Evolutionary conservation across 2,888 invertebrate species (phyloP), one percentile per base, ranked within the genome.

Genomic region (Zygaena filipendulae): DNA sequence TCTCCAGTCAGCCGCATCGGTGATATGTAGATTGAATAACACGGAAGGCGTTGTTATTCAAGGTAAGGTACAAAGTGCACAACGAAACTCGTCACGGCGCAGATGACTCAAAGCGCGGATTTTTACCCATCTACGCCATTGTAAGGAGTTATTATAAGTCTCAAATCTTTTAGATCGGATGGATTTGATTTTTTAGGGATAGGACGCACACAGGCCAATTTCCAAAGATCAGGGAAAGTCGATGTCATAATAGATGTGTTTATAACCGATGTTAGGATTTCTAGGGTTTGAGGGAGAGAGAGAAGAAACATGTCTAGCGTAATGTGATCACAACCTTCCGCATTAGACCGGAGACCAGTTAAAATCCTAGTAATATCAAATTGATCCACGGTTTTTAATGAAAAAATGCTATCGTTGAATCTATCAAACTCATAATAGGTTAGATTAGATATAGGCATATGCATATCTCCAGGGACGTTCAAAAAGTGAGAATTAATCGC

Each of bases 401-500:
- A 19, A 9, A 25, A 23, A 3, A 11, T 11, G 1, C n/a, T n/a
- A 9, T 4, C 3, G 11, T 10, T 10, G 6, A 19, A 6, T 13
- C 13, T 8, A 10, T 22, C 25, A 18, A n/a, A 23, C 16, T 28
- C 22, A 18, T 9, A 29, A 8, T 11, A 29, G 3, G 23, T 29
- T 5, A 24, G 7, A 6, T 23, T 11, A 3, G 21, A 13, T 3
- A 27, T 27, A 6, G 2, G 7, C 3, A 27, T 14, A 4, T 11
- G 2, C 1, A 9, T 8, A 3, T 14, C 4, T 2, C 28, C 28
- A 2, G 23, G 28, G 2, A 23, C 11, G 2, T 13, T 21, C 4
- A 30, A 23, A 26, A 30, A 33, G 11, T 33, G 28, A 3, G n/a
- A 20, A 12, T 36, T 33, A 12, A 33, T 23, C 2, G 4, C 2